Base-by-base conservation (phyloP, 2,797 vertebrate species). In the Poliocrania exsul region DNA sequence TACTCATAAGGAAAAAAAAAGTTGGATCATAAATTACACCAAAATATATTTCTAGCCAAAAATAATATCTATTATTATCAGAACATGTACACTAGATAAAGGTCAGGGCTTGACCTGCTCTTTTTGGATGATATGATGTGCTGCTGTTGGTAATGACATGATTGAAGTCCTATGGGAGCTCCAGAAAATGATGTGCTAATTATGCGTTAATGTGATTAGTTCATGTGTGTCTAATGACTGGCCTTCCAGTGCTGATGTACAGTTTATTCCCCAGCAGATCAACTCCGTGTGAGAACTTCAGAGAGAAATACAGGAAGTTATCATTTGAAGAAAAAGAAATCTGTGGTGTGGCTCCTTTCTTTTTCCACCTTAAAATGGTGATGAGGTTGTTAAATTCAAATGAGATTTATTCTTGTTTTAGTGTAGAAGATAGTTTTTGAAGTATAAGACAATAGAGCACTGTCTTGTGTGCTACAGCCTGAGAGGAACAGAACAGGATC, bases 101-200 rank as follows among this genome's bases (percentile, higher is more conserved):
- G 62, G 75, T 86, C 70, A 90, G 51, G 54, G 57, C 58, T 88
- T 86, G 84, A 81, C 81, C 75, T 42, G 38, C 69, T 93, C 50
- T 47, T 92, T 87, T 72, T 69, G 82, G 81, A 84, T 61, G 38
- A 71, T 79, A 69, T 10, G 65, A 87, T 70, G 35, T 80, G 72
- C 66, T 87, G 82, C 58, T 86, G 58, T 66, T 95, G 56, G 58
- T 67, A 94, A 83, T 23, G 9, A 46, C 73, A 72, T 66, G 77
- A 90, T 23, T 86, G 13, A 49, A 88, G 49, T 62, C 92, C 73
- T 86, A 90, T 88, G 86, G 90, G 70, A 84, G 79, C 71, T 90
- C 70, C 71, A 95, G 79, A 81, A 95, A 91, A 96, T 95, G 42
- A 75, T 67, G 70, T 90, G 73, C 73, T 94, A 92, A 95, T 94